These are phyloP conservation scores for Cirrhinus mrigala DNA, from an alignment of 2,797 vertebrate species.

Conservation along the genomic window DNA sequence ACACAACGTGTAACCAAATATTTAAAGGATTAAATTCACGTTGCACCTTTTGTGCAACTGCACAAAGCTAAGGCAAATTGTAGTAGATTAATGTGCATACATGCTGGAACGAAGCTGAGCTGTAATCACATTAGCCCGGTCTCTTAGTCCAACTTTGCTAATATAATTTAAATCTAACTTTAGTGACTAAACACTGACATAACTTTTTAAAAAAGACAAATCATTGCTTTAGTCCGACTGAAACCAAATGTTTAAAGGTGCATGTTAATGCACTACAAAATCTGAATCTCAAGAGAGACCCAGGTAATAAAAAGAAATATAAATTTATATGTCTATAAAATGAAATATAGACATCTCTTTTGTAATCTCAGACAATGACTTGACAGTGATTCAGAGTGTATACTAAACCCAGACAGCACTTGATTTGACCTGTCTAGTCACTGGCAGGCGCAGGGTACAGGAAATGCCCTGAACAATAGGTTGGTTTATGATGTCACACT, in stretches of 20 bases:
- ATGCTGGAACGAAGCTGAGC: neutral
- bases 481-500: slow-evolving; percentile 55
- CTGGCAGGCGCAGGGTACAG: slow-evolving; percentile 30
- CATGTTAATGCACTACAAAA: neutral
- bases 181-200: neutral
- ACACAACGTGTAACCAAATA: neutral
- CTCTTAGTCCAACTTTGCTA: neutral
- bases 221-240: neutral
- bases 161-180: neutral
- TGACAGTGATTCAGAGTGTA: slow-evolving; percentile 29
- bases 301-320: too few species aligned
- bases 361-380: slow-evolving; percentile 38
- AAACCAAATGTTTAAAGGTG: neutral
- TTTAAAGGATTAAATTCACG: neutral
- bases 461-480: slow-evolving; percentile 57
- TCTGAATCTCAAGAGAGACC: slow-evolving; percentile 27
- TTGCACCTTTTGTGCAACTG: neutral
- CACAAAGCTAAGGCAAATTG: neutral
- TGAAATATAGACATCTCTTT: neutral
- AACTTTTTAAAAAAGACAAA: neutral
- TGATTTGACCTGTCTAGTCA: slow-evolving; percentile 44
- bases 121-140: neutral
- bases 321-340: too few species aligned
- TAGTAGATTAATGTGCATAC: neutral
- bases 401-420: slow-evolving; percentile 24